phyloP scores from a whole-genome alignment of 2,113 vertebrate species.

The Neolamprologus fasciatus region DNA sequence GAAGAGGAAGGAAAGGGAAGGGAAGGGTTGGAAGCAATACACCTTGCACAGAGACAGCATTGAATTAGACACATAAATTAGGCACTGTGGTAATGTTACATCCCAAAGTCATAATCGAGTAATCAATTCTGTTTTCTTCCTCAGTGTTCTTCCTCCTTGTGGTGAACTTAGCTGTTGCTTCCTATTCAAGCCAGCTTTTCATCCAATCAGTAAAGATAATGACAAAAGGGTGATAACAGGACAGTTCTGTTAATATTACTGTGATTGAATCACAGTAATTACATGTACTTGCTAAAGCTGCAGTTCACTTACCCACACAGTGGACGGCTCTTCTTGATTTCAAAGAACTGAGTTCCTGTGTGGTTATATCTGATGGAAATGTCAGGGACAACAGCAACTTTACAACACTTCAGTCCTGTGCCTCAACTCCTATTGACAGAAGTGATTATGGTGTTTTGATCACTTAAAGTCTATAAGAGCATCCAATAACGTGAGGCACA shows the following conservation, averaged over 20 bases:
- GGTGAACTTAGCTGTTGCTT: neutral
- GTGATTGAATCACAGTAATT: neutral
- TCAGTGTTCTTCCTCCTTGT: neutral
- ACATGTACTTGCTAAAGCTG: neutral
- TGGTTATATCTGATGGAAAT: constrained; percentile 88
- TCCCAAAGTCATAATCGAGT: neutral
- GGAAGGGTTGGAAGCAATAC: neutral
- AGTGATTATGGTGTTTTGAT: neutral
- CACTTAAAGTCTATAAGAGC: neutral
- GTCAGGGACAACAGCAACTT: constrained; percentile 54
- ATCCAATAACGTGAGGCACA: neutral
- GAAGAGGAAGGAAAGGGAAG: neutral
- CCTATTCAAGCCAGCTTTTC: neutral
- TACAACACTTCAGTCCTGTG: neutral
- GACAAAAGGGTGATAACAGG: neutral
- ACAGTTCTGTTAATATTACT: neutral
- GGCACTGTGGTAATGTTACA: neutral
- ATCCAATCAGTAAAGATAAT: neutral
- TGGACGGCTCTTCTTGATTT: constrained; percentile 93
- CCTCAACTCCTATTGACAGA: neutral
- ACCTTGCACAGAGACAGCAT: neutral
- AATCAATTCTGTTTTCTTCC: neutral
- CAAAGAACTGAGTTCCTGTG: constrained; percentile 97
- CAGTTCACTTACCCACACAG: constrained; percentile 82
- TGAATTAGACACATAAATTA: neutral